Conservation (phyloP, 2,888 invertebrate species). For the Ptilodon capucinus region DNA sequence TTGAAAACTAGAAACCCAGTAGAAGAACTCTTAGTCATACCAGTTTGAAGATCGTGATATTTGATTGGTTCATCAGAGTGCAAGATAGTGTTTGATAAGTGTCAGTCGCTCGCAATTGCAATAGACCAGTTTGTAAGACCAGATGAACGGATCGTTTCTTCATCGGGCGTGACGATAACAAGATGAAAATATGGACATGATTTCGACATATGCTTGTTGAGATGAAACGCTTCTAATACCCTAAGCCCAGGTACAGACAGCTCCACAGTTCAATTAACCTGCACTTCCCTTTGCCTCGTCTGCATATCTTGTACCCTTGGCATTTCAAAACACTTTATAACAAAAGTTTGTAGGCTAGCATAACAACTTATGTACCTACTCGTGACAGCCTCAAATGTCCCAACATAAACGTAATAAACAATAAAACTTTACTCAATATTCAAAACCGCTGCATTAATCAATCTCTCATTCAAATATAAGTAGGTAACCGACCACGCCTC, state of each 20-base stretch:
- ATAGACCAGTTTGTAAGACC: background rate
- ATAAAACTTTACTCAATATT: background rate
- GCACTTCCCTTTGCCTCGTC: too few relatives aligned
- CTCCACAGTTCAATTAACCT: too few relatives aligned
- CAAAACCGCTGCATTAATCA: background rate
- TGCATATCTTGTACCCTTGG: too few relatives aligned
- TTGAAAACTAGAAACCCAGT: background rate
- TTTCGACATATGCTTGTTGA: background rate
- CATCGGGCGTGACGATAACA: background rate
- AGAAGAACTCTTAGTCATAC: background rate
- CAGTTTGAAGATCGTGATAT: background rate
- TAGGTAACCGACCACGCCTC: conserved; percentile 1
- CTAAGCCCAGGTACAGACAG: too few relatives aligned
- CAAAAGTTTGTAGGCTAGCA: too few relatives aligned
- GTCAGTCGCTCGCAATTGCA: background rate
- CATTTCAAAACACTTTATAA: too few relatives aligned
- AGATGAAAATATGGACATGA: background rate
- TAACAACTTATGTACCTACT: too few relatives aligned
- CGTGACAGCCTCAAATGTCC: background rate
- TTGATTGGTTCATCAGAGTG: background rate
- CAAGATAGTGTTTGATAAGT: background rate
- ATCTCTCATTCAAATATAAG: background rate
- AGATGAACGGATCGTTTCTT: background rate
- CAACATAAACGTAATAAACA: background rate
- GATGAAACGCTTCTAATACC: background rate